A percentile compares a stretch with the other conserved stretches of the same genome.
phyloP scores from a whole-genome alignment of 2,888 invertebrate genomes.

The Zelleria hepariella region DNA sequence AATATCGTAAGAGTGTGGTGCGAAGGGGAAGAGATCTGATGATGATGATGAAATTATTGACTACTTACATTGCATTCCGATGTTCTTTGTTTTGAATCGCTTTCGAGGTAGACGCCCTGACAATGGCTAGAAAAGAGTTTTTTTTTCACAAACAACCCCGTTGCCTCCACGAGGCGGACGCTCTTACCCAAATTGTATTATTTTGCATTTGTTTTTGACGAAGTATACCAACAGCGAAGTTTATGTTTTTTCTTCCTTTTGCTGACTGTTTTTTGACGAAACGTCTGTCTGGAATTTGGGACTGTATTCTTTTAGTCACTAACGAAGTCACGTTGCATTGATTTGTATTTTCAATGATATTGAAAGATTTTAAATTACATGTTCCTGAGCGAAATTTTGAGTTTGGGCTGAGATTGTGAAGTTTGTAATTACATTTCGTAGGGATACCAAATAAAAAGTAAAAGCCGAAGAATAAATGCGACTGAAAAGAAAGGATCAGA shows the following conservation, averaged over 20 bases:
- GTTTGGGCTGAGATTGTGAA: background rate
- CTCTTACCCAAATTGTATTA: constrained; percentile 68
- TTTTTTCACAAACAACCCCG: constrained; percentile 46
- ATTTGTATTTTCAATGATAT: background rate
- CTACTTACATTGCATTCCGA: background rate
- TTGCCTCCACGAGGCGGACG: constrained; percentile 27
- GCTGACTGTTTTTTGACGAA: constrained; percentile 21
- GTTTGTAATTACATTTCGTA: background rate
- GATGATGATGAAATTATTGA: too few relatives aligned
- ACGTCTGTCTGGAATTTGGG: constrained; percentile 14
- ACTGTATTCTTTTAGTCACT: background rate
- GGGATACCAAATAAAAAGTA: background rate
- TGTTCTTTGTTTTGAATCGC: background rate
- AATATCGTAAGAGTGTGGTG: too few relatives aligned
- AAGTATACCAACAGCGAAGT: constrained; percentile 38
- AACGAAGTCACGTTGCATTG: background rate
- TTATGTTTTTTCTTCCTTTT: constrained; percentile 15
- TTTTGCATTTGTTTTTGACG: constrained; percentile 68
- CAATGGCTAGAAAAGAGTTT: constrained; percentile 37
- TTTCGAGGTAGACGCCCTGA: background rate
- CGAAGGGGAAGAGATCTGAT: too few relatives aligned
- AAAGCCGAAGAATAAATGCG: background rate
- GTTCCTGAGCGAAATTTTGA: too few relatives aligned
- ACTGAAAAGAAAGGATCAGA: background rate
- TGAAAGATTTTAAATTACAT: background rate